phyloP scores from a whole-genome alignment of 1,140 invertebrate species.

The Philotrypesis tridentata region DNA sequence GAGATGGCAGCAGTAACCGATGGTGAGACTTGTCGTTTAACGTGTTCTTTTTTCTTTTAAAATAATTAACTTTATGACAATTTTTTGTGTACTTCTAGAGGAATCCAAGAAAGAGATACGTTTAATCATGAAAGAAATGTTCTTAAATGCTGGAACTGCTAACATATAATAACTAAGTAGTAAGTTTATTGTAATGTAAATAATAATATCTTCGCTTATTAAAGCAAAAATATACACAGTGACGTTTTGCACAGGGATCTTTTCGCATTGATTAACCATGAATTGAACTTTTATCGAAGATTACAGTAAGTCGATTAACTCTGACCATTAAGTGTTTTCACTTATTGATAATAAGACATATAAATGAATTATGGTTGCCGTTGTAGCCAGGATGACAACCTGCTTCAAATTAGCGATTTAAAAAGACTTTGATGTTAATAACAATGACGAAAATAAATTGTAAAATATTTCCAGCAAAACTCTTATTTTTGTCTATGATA shows the following conservation, averaged over 20 bases:
- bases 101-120: background rate
- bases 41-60: background rate
- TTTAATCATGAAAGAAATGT: constrained; percentile 1
- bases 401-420: no score
- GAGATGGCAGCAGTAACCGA: background rate
- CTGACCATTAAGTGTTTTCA: background rate
- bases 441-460: background rate
- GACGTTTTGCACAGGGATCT: background rate
- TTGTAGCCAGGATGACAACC: no score
- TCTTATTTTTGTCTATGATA: background rate
- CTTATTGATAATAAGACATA: background rate
- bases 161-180: constrained; percentile 13
- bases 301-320: background rate
- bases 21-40: constrained; percentile 16
- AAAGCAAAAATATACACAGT: background rate
- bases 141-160: background rate
- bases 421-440: background rate
- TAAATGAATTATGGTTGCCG: background rate
- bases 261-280: background rate
- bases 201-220: background rate
- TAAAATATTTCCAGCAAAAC: background rate
- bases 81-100: background rate
- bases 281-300: background rate
- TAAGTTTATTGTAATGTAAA: constrained; percentile 36
- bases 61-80: background rate